These are phyloP conservation scores for Anoplophora glabripennis DNA, from an alignment of 1,140 invertebrate genomes.

Conservation along the genomic window DNA sequence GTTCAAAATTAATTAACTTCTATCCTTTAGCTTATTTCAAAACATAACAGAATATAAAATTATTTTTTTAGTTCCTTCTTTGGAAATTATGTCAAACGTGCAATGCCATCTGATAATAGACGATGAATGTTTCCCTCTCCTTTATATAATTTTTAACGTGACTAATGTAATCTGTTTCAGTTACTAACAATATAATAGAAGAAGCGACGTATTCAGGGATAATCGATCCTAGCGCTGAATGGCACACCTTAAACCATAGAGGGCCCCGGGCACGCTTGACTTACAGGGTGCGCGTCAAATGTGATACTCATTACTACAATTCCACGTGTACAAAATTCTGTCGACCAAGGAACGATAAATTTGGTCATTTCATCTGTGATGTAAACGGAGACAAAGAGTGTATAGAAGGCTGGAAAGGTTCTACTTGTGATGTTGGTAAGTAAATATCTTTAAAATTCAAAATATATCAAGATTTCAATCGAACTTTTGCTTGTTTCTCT, in stretches of 20 bases:
- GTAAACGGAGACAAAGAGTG: slow-evolving; percentile 87
- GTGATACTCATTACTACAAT: slow-evolving; percentile 91
- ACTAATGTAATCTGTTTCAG: slow-evolving; percentile 47
- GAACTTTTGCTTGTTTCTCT: too few species aligned
- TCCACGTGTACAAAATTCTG: slow-evolving; percentile 92
- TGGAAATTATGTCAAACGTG: too few species aligned
- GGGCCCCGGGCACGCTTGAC: slow-evolving; percentile 71
- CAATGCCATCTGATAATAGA: too few species aligned
- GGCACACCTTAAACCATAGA: slow-evolving; percentile 84
- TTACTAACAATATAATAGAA: slow-evolving; percentile 73
- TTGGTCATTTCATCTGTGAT: slow-evolving; percentile 91
- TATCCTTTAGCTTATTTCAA: too few species aligned
- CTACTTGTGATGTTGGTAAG: slow-evolving; percentile 86
- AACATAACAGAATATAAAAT: too few species aligned
- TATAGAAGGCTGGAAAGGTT: slow-evolving; percentile 88
- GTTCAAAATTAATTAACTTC: too few species aligned
- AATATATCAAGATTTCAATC: too few species aligned
- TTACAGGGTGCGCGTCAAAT: slow-evolving; percentile 87
- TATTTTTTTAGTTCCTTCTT: too few species aligned
- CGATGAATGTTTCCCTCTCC: too few species aligned
- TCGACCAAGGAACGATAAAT: slow-evolving; percentile 85
- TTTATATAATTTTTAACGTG: too few species aligned
- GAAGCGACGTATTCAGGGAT: slow-evolving; percentile 86
- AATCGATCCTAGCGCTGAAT: slow-evolving; percentile 81
- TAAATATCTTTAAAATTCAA: slow-evolving; percentile 1